Percentiles rank a stretch among this genome's conserved stretches.
Conservation (phyloP, 2,113 vertebrate genomes). For the Pleuronectes platessa region DNA sequence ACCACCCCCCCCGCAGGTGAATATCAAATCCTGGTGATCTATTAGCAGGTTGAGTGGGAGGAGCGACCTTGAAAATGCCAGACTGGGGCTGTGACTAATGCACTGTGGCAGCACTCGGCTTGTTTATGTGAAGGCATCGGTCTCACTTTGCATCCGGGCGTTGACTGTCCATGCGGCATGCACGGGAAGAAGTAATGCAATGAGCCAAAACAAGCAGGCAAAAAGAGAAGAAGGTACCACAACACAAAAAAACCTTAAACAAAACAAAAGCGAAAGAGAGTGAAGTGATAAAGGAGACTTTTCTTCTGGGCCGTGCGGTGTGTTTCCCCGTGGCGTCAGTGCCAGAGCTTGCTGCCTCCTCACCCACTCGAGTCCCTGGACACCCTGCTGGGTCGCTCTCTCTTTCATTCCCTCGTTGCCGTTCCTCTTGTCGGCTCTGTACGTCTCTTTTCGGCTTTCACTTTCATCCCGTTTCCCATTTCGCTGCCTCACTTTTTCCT, state of each 20-base stretch:
- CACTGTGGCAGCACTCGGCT: slow-evolving; percentile 61
- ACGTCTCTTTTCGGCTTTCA: not conserved
- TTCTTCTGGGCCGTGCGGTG: not conserved
- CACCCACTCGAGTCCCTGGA: slow-evolving; percentile 16
- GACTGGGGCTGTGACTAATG: slow-evolving; percentile 69
- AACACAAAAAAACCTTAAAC: not conserved
- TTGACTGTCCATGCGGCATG: slow-evolving; percentile 31
- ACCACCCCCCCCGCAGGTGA: slow-evolving; percentile 35
- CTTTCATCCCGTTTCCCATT: slow-evolving; percentile 1
- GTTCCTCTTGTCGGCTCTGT: slow-evolving; percentile 9
- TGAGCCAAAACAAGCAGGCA: slow-evolving; percentile 6
- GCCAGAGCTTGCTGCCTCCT: slow-evolving; percentile 16
- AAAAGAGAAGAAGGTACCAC: not conserved
- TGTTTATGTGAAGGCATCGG: slow-evolving; percentile 67
- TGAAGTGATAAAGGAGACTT: slow-evolving; percentile 11
- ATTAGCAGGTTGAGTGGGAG: slow-evolving; percentile 69
- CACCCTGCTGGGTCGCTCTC: slow-evolving; percentile 28
- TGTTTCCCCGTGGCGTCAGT: not conserved
- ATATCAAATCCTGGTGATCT: slow-evolving; percentile 67
- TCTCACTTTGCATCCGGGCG: slow-evolving; percentile 58
- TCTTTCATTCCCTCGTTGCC: slow-evolving; percentile 24
- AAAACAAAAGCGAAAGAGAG: not conserved
- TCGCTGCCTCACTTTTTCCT: not conserved
- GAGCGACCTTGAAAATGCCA: slow-evolving; percentile 75
- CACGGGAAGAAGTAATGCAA: slow-evolving; percentile 37